Conservation (phyloP, 2,888 invertebrate genomes). For the Ommatoiulus sabulosus region DNA sequence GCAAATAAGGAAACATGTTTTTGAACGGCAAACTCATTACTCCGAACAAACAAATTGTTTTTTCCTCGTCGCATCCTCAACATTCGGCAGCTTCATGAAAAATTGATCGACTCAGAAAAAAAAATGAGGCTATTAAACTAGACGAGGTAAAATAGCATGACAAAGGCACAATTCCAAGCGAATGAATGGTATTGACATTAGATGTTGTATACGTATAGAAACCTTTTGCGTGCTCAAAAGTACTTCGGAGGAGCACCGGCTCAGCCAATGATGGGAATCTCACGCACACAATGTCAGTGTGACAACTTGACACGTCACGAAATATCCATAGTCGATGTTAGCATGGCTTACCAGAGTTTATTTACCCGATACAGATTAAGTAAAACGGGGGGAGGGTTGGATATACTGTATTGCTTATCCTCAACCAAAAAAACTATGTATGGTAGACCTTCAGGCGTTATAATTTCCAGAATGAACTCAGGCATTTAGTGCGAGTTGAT, state of each 20-base stretch:
- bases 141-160: constrained; percentile 23
- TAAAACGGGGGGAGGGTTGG: neutral
- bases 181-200: neutral
- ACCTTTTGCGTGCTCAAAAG: neutral
- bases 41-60: neutral
- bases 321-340: neutral
- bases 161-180: neutral
- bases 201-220: neutral
- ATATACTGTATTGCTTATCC: neutral
- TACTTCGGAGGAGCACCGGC: neutral
- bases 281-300: constrained; percentile 38
- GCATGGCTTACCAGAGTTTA: constrained; percentile 13
- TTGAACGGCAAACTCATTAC: constrained; percentile 7
- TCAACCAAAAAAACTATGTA: neutral
- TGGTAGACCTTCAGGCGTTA: neutral
- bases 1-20: neutral
- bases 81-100: neutral
- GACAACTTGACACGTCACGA: constrained; percentile 30
- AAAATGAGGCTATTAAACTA: neutral
- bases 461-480: neutral
- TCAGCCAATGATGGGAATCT: neutral
- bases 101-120: neutral
- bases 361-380: neutral
- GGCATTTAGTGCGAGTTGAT: no score
- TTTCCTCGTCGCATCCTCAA: constrained; percentile 13